A percentile compares a stretch with the other conserved stretches of the same genome.
Conservation (phyloP, 2,888 invertebrate genomes). For the Geophilus truncorum region DNA sequence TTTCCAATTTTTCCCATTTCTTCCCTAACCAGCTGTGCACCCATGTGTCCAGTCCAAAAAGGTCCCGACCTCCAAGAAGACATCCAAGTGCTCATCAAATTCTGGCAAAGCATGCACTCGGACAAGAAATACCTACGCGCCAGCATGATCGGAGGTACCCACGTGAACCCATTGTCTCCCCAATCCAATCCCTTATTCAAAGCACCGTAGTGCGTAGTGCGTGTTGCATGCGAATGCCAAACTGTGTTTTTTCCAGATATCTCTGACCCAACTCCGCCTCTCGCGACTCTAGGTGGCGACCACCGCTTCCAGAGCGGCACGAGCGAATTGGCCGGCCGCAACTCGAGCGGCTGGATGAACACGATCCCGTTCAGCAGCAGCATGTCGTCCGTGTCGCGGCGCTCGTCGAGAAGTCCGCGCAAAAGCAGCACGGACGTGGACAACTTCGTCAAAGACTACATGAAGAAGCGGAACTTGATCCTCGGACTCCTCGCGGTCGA, state of each 20-base stretch:
- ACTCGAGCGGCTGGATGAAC: constrained; percentile 77
- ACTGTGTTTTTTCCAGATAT: constrained; percentile 11
- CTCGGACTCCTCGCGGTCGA: constrained; percentile 87
- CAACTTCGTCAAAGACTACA: constrained; percentile 87
- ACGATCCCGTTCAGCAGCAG: constrained; percentile 74
- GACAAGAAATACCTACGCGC: constrained; percentile 86
- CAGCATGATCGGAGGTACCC: constrained; percentile 73
- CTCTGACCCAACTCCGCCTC: not conserved
- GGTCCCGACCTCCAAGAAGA: constrained; percentile 78
- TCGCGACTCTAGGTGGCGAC: constrained; percentile 9
- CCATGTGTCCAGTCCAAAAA: constrained; percentile 80
- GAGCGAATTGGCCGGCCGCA: constrained; percentile 41
- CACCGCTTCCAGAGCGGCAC: constrained; percentile 7
- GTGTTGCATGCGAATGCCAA: not conserved
- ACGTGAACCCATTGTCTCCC: too few species aligned
- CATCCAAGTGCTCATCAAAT: constrained; percentile 77
- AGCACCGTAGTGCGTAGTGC: not conserved
- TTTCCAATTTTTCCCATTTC: not conserved
- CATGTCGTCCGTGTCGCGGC: constrained; percentile 58
- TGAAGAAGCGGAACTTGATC: constrained; percentile 88
- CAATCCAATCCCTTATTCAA: too few species aligned
- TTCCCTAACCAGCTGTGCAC: constrained; percentile 63
- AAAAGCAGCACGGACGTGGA: constrained; percentile 56
- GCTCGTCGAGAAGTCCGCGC: constrained; percentile 50
- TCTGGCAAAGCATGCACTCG: constrained; percentile 94